A percentile compares a stretch with the other conserved stretches of the same genome.
phyloP scores from a whole-genome alignment of 64 coral and sea anemone species.

The Porites australiensis region DNA sequence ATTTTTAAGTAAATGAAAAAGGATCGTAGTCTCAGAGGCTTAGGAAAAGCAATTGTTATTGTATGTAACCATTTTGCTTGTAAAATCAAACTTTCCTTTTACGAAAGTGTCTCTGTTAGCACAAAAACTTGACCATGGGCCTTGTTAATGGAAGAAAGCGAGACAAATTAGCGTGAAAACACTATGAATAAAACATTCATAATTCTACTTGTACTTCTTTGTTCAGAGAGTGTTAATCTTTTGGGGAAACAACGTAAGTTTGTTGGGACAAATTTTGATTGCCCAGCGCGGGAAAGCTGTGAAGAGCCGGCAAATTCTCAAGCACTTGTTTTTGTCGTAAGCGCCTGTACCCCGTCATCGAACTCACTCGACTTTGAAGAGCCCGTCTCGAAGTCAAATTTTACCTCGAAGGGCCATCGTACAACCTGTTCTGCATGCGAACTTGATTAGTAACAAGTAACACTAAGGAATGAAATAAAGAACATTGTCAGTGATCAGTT shows the following conservation, averaged over 20 bases:
- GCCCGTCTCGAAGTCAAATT: slow-evolving; percentile 11
- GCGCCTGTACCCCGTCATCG: not conserved
- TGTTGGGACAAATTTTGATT: not conserved
- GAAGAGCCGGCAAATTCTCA: not conserved
- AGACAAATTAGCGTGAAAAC: slow-evolving; percentile 7
- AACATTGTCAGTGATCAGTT: not conserved
- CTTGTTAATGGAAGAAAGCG: slow-evolving; percentile 5
- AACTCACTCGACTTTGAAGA: slow-evolving; percentile 38
- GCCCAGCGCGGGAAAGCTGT: not conserved
- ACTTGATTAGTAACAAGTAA: too few species aligned
- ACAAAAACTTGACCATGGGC: not conserved
- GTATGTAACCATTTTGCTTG: not conserved
- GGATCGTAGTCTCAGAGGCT: not conserved
- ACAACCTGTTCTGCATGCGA: too few species aligned
- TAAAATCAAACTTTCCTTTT: not conserved
- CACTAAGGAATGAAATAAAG: not conserved
- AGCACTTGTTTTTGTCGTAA: slow-evolving; percentile 24
- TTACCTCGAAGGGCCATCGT: not conserved
- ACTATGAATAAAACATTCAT: slow-evolving; percentile 53
- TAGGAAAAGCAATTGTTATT: not conserved
- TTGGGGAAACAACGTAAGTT: slow-evolving; percentile 29
- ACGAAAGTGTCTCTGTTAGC: not conserved
- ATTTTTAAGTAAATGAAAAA: slow-evolving; percentile 1
- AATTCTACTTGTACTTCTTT: slow-evolving; percentile 27
- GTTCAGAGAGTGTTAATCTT: slow-evolving; percentile 48